Evolutionary conservation across 2,797 vertebrate genomes (phyloP).

Genomic region (Pangasius macronema): DNA sequence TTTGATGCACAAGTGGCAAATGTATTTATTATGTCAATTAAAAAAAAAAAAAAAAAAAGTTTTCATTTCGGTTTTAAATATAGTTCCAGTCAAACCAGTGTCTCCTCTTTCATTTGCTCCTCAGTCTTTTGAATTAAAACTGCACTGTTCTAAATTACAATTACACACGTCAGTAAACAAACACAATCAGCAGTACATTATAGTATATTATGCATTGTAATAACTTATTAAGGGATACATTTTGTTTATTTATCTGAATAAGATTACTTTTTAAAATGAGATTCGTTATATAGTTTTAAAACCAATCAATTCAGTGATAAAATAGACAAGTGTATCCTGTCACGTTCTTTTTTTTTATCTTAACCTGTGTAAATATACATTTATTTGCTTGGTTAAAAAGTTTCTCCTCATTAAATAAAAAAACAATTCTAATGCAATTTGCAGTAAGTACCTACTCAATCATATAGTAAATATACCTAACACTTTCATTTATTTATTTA

Average conservation of each 20-base stretch:
- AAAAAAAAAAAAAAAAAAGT: slow-evolving; percentile 64
- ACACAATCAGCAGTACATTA: background rate
- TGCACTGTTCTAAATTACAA: slow-evolving; percentile 36
- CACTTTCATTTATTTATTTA: background rate
- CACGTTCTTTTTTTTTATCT: background rate
- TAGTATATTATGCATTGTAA: background rate
- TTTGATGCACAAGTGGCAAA: slow-evolving; percentile 87
- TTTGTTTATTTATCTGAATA: background rate
- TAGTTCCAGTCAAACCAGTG: slow-evolving; percentile 76
- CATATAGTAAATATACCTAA: background rate
- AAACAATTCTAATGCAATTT: background rate
- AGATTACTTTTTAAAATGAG: background rate
- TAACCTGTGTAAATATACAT: background rate
- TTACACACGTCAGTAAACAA: background rate
- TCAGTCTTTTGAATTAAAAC: slow-evolving; percentile 2
- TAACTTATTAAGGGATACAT: background rate
- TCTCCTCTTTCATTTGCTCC: slow-evolving; percentile 58
- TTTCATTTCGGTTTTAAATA: slow-evolving; percentile 86
- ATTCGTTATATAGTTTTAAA: background rate
- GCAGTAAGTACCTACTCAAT: background rate
- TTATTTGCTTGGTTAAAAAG: background rate
- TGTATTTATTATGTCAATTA: slow-evolving; percentile 96
- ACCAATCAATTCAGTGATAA: background rate
- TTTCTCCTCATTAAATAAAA: background rate
- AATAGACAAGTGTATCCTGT: background rate